Conservation (phyloP, 2,113 vertebrate genomes). For the Cariama cristata region DNA sequence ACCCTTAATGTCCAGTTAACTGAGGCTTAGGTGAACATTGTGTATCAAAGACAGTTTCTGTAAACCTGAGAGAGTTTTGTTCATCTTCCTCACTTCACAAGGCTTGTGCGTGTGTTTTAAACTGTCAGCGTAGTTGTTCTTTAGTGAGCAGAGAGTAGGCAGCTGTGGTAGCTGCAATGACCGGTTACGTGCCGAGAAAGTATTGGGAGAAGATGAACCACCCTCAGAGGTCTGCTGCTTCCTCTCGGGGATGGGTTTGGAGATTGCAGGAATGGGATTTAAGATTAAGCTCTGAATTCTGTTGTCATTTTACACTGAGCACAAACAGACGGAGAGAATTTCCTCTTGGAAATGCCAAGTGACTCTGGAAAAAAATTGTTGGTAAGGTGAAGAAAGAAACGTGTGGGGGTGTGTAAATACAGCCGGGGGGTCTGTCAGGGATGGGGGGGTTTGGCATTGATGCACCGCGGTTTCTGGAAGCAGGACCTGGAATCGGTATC, state of each 20-base stretch:
- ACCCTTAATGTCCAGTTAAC: too few relatives aligned
- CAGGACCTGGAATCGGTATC: too few relatives aligned
- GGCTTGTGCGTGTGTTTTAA: rapidly evolving
- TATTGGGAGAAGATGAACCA: background rate
- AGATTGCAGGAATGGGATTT: background rate
- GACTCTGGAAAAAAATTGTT: too few relatives aligned
- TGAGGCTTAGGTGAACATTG: too few relatives aligned
- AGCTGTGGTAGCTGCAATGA: rapidly evolving
- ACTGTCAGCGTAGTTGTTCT: background rate
- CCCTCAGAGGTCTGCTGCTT: background rate
- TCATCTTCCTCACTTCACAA: rapidly evolving
- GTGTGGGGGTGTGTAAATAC: too few relatives aligned
- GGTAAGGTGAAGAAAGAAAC: too few relatives aligned
- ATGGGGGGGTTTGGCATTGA: too few relatives aligned
- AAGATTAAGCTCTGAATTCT: background rate
- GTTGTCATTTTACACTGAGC: background rate
- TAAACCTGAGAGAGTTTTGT: background rate
- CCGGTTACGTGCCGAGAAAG: rapidly evolving
- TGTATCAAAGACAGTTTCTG: background rate
- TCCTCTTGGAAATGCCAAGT: too few relatives aligned
- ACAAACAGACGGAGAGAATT: background rate
- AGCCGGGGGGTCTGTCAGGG: too few relatives aligned
- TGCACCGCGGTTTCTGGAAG: too few relatives aligned
- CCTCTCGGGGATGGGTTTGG: background rate
- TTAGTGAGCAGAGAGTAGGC: background rate